These are phyloP conservation scores for Tenthredo distinguenda DNA, from an alignment of 2,888 invertebrate species.

Conservation along the genomic window DNA sequence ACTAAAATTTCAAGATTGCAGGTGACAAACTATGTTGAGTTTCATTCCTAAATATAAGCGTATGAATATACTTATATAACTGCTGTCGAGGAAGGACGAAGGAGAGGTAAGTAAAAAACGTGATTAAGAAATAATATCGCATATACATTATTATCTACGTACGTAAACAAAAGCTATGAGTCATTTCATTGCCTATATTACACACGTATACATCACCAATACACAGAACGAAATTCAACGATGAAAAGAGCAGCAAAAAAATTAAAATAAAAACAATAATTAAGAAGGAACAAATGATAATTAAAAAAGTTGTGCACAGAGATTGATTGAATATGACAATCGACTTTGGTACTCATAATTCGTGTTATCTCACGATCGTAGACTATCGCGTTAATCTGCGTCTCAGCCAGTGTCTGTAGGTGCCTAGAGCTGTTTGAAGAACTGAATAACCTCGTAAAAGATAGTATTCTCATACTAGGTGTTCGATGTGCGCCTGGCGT, in stretches of 20 bases:
- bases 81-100: neutral
- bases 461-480: neutral
- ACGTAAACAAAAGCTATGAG: neutral
- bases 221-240: neutral
- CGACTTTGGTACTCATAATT: neutral
- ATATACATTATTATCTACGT: neutral
- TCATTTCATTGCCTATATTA: neutral
- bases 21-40: neutral
- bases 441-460: conserved; percentile 4
- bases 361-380: neutral
- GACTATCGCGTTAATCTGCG: neutral
- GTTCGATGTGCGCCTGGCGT: neutral
- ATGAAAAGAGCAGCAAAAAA: neutral
- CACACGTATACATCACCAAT: neutral
- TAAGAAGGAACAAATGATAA: neutral
- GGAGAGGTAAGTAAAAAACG: conserved; percentile 6
- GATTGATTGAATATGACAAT: neutral
- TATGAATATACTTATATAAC: neutral
- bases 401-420: neutral
- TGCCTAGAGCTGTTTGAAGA: conserved; percentile 13
- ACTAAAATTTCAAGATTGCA: neutral
- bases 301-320: neutral
- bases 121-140: neutral
- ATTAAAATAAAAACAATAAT: neutral
- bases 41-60: neutral